Evolutionary conservation across 2,888 invertebrate species (phyloP), one percentile per base, ranked within the genome.

Genomic region (Spodoptera picta): DNA sequence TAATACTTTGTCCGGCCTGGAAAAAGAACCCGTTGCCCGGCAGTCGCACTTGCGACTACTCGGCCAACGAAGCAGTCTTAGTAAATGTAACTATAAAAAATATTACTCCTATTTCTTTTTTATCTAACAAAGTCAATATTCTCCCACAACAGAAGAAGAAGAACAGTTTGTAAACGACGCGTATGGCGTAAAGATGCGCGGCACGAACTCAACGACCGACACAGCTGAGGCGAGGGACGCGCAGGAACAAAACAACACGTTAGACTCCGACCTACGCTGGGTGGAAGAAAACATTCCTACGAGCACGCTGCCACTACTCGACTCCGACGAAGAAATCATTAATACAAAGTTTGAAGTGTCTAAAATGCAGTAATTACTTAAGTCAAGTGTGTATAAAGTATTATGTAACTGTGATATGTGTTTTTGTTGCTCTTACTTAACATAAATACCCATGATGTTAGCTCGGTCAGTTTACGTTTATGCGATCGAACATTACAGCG

Each of bases 261-360:
- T 92, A 3, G 91, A 92, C 87, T 80, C 95, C 60, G 91, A 95
- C 86, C 83, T 95, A 3, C 91, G 98, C 84, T 99, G 99, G 99
- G 97, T 99, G 6, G 99, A 99, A 87, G 98, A 98, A 79, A 98
- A 99, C 89, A 98, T 99, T 77, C 98, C 98, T 0, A 95, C 97
- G 36, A 96, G 97, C 67, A 96, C 97, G 87, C 96, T 81, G 90
- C 97, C 83, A 78, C 96, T 88, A 92, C 96, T 79, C 89, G 97
- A 85, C 90, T 98, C 86, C 94, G 98, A 95, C 84, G 98, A 98
- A 92, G 98, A 98, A 92, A 96, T 98, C 57, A 96, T 98, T 81
- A 97, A 96, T 81, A 97, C 98, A 2, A 97, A 97, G 90, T 98
- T 98, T 89, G 98, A 98, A 94, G 97, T 98, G 73, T 98, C 97